These are phyloP conservation scores for Apamea sordens DNA, from an alignment of 2,888 invertebrate genomes.

Conservation along the genomic window DNA sequence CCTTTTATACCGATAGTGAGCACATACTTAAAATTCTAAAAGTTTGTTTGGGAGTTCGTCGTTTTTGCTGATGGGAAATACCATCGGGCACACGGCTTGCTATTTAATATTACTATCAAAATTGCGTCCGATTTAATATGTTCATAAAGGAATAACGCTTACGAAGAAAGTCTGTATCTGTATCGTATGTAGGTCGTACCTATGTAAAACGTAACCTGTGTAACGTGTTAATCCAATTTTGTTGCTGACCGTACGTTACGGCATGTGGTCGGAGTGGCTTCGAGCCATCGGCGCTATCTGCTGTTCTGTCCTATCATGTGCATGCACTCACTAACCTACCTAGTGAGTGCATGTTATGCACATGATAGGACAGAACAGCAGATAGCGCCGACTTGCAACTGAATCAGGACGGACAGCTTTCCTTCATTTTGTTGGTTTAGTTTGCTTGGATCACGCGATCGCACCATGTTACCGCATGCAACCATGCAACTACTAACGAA, in stretches of 20 bases:
- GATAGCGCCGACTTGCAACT: neutral
- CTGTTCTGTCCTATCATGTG: neutral
- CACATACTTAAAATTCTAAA: no score
- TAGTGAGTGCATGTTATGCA: conserved; percentile 1
- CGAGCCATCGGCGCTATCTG: neutral
- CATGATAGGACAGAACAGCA: neutral
- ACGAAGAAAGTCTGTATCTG: neutral
- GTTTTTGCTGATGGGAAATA: neutral
- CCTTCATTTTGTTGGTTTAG: conserved; percentile 10
- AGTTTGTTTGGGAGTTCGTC: neutral
- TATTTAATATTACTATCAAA: neutral
- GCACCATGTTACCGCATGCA: neutral
- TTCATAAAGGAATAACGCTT: neutral
- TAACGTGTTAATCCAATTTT: neutral
- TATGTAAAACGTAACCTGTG: neutral
- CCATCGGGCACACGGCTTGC: neutral
- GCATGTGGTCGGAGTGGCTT: neutral
- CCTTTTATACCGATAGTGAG: neutral
- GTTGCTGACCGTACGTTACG: neutral
- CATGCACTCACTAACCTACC: neutral
- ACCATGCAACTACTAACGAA: conserved; percentile 2
- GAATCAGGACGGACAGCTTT: neutral
- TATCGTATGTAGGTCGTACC: neutral
- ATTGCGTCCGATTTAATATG: neutral
- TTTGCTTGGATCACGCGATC: conserved; percentile 25